Percentiles rank a stretch among this genome's conserved stretches.
Conservation (phyloP, 1,140 invertebrate species). For the Lucilia sericata region DNA sequence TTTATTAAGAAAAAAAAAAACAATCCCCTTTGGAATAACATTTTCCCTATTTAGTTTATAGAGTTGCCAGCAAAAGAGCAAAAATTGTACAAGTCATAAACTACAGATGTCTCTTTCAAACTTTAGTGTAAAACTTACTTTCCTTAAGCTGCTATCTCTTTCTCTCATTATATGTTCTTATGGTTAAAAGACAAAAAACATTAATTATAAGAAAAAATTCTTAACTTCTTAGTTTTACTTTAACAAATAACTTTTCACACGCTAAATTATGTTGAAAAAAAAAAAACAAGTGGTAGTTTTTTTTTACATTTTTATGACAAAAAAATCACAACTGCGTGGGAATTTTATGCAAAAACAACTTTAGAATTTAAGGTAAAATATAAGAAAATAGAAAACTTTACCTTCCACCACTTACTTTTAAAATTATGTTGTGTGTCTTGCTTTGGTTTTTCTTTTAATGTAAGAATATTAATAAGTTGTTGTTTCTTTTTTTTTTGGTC, state of each 20-base stretch:
- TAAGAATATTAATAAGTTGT: conserved; percentile 25
- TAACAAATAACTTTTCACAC: conserved; percentile 14
- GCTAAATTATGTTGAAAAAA: conserved; percentile 33
- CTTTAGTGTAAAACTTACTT: no score
- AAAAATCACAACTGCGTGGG: conserved; percentile 42
- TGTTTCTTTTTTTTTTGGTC: conserved; percentile 20
- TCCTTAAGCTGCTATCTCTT: neutral
- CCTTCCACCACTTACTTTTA: neutral
- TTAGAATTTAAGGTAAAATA: neutral
- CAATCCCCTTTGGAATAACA: neutral
- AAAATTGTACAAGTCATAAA: neutral
- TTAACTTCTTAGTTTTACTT: neutral
- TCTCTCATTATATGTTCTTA: neutral
- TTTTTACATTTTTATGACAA: neutral
- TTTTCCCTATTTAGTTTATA: neutral
- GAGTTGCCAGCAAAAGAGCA: neutral
- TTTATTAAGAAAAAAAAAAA: neutral
- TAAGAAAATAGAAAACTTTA: neutral
- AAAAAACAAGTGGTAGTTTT: neutral
- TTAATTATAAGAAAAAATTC: conserved; percentile 33
- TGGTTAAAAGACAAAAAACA: neutral
- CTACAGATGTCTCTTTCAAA: neutral
- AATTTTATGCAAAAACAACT: conserved; percentile 11
- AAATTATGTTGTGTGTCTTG: neutral
- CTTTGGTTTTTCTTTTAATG: neutral